Percentiles rank a stretch among this genome's conserved stretches.
Evolutionary conservation across 2,797 vertebrate genomes (phyloP).

Genomic region (Typhlichthys eigenmanni): DNA sequence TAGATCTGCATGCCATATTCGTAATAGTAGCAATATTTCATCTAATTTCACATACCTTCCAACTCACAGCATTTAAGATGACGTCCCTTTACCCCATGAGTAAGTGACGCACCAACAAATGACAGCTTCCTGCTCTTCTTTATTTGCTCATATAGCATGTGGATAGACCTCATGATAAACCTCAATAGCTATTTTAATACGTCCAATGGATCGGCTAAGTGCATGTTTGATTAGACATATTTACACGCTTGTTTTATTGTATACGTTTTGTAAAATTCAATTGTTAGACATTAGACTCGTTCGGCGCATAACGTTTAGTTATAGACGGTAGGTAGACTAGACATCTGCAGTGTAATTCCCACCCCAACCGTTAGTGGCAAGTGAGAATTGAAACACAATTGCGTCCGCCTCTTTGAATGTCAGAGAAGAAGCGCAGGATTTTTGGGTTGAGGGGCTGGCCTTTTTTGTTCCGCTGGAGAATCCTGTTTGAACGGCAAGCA

Average conservation of each 20-base stretch:
- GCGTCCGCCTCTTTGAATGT: constrained; percentile 51
- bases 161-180: constrained; percentile 31
- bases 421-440: constrained; percentile 71
- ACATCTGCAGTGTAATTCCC: constrained; percentile 57
- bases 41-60: constrained; percentile 59
- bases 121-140: constrained; percentile 48
- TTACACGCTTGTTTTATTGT: no score
- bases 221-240: no score
- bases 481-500: constrained; percentile 72
- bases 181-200: no score
- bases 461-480: constrained; percentile 75
- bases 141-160: constrained; percentile 16
- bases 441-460: constrained; percentile 70
- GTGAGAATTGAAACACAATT: constrained; percentile 55
- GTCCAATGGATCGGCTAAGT: no score
- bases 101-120: constrained; percentile 51
- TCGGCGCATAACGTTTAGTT: no score
- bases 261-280: no score
- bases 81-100: constrained; percentile 74
- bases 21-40: constrained; percentile 1
- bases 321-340: no score
- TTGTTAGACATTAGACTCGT: no score
- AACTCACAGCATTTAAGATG: constrained; percentile 77
- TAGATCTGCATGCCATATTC: background rate
- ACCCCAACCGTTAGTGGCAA: constrained; percentile 61